Evolutionary conservation across 2,888 invertebrate species (phyloP).

Genomic region (Pristionchus maxplancki): DNA sequence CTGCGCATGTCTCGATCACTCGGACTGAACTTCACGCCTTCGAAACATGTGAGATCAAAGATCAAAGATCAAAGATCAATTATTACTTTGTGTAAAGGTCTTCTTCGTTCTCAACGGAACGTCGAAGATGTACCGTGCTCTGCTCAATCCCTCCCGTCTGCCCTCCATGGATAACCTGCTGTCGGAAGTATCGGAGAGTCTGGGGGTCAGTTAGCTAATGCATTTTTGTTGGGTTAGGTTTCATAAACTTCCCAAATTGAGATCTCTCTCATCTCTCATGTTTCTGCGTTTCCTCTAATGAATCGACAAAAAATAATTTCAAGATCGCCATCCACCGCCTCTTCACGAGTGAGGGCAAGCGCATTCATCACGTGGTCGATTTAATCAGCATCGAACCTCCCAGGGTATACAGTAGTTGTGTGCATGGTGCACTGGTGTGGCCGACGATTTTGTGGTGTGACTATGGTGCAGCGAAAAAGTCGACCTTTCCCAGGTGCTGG

Average conservation of each 20-base stretch:
- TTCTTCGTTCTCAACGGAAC: slow-evolving; percentile 74
- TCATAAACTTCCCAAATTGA: too few relatives aligned
- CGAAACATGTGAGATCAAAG: slow-evolving; percentile 65
- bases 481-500: slow-evolving; percentile 62
- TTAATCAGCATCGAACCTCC: slow-evolving; percentile 63
- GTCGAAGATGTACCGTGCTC: slow-evolving; percentile 66
- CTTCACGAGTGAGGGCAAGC: slow-evolving; percentile 68
- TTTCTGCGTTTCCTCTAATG: neutral
- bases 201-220: slow-evolving; percentile 54
- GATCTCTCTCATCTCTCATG: too few relatives aligned
- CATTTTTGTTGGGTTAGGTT: too few relatives aligned
- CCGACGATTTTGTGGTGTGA: slow-evolving; percentile 15
- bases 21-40: slow-evolving; percentile 61
- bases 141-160: slow-evolving; percentile 68
- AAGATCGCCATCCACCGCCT: slow-evolving; percentile 68
- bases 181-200: slow-evolving; percentile 68
- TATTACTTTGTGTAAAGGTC: too few relatives aligned
- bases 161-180: slow-evolving; percentile 69
- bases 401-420: slow-evolving; percentile 51
- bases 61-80: too few relatives aligned
- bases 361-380: slow-evolving; percentile 63
- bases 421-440: slow-evolving; percentile 22
- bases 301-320: neutral
- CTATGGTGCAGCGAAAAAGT: neutral
- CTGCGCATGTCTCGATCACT: slow-evolving; percentile 59